A percentile compares a stretch with the other conserved stretches of the same genome.
These are phyloP conservation scores for Sitta carolinensis DNA, from an alignment of 2,797 vertebrate genomes.

Conservation along the genomic window DNA sequence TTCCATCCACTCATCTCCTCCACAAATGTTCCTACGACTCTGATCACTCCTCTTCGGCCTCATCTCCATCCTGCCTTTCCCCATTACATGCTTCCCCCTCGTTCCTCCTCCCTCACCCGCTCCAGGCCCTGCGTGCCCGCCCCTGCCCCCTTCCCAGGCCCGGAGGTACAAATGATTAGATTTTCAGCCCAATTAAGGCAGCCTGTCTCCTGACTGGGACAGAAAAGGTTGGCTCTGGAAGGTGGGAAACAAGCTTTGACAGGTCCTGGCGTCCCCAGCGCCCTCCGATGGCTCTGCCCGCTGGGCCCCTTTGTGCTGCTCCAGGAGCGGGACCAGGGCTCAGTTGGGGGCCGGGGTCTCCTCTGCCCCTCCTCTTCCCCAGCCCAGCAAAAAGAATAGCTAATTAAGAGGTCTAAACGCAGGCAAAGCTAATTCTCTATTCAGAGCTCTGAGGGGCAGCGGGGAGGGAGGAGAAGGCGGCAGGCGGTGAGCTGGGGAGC, in stretches of 20 bases:
- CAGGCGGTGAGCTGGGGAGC: slow-evolving; percentile 31
- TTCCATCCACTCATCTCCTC: background rate
- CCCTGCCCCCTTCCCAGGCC: slow-evolving; percentile 60
- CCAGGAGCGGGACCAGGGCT: slow-evolving; percentile 51
- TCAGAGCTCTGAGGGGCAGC: slow-evolving; percentile 46
- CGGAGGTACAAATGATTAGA: slow-evolving; percentile 74
- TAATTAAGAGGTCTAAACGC: slow-evolving; percentile 74
- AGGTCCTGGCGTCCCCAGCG: slow-evolving; percentile 72
- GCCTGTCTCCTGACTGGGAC: slow-evolving; percentile 60
- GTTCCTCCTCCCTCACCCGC: background rate
- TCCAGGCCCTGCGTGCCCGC: background rate
- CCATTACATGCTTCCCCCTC: background rate
- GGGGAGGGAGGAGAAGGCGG: slow-evolving; percentile 17
- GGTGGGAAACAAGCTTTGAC: slow-evolving; percentile 72
- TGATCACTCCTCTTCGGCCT: background rate
- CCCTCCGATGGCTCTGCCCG: slow-evolving; percentile 70
- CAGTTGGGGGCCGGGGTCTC: slow-evolving; percentile 49
- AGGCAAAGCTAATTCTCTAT: slow-evolving; percentile 70
- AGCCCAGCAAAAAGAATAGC: slow-evolving; percentile 66
- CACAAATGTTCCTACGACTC: background rate
- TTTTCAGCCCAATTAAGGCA: slow-evolving; percentile 77
- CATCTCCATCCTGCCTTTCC: background rate
- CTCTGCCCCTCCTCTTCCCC: slow-evolving; percentile 51
- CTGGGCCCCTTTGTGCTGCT: slow-evolving; percentile 64
- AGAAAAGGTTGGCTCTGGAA: slow-evolving; percentile 65